Conservation (phyloP, 1,140 invertebrate genomes). For the Condylostylus longicornis region DNA sequence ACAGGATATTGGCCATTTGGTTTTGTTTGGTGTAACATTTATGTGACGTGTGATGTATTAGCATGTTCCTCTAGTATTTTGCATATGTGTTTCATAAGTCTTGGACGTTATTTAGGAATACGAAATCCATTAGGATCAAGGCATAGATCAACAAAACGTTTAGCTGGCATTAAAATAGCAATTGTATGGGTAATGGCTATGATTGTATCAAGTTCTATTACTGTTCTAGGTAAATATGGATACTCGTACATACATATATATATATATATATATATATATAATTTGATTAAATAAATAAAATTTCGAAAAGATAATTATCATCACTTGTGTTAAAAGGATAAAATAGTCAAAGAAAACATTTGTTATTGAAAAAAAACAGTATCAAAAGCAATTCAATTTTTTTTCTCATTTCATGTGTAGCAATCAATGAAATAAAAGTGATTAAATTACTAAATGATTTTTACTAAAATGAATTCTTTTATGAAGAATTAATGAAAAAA, state of each 20-base stretch:
- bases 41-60: conserved; percentile 87
- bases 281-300: too few relatives aligned
- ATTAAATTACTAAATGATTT: too few relatives aligned
- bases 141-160: conserved; percentile 56
- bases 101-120: conserved; percentile 84
- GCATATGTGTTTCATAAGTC: conserved; percentile 94
- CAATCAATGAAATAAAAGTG: too few relatives aligned
- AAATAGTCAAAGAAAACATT: too few relatives aligned
- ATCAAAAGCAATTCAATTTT: too few relatives aligned
- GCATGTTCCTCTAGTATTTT: conserved; percentile 88
- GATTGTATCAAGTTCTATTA: conserved; percentile 75
- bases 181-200: conserved; percentile 74
- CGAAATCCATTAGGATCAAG: conserved; percentile 72
- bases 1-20: conserved; percentile 84
- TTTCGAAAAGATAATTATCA: too few relatives aligned
- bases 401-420: too few relatives aligned
- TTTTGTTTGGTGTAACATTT: conserved; percentile 77
- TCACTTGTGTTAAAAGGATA: too few relatives aligned
- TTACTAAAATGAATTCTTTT: too few relatives aligned
- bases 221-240: conserved; percentile 55
- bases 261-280: too few relatives aligned
- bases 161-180: conserved; percentile 67
- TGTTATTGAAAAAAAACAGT: too few relatives aligned
- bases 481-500: too few relatives aligned
- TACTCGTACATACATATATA: background rate